These are phyloP conservation scores for Halcyon senegalensis DNA, from an alignment of 2,113 vertebrate species.

Conservation along the genomic window DNA sequence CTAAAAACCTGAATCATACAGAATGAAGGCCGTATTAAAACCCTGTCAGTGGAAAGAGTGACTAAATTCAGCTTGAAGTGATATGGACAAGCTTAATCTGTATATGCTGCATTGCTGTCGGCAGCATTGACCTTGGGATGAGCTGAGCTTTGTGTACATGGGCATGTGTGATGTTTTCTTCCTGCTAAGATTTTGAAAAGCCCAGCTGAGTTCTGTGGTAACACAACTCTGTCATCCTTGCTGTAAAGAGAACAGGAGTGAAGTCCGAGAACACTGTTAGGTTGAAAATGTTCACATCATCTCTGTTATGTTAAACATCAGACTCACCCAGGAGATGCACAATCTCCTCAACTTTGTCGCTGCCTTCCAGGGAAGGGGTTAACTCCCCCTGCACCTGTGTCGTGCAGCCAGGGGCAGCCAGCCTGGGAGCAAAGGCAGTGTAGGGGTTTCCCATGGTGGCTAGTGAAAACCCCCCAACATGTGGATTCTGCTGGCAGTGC, in stretches of 20 bases:
- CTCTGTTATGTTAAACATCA: not conserved
- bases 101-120: not conserved
- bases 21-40: not conserved
- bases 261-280: not conserved
- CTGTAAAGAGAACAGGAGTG: not conserved
- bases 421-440: not conserved
- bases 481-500: not conserved
- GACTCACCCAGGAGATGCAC: not conserved
- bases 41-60: not conserved
- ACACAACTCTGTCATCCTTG: not conserved
- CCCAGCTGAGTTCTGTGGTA: not conserved
- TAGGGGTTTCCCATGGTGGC: accelerated
- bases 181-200: not conserved
- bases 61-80: not conserved
- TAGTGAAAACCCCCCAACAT: not conserved
- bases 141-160: not conserved
- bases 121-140: not conserved
- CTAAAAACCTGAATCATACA: not conserved
- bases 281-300: not conserved
- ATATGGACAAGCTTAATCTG: accelerated
- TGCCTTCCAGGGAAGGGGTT: not conserved
- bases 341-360: not conserved
- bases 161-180: not conserved
- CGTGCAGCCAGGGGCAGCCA: accelerated
- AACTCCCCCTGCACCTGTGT: accelerated